phyloP scores from a whole-genome alignment of 2,888 invertebrate species.

The Aspidiotus rigidus region DNA sequence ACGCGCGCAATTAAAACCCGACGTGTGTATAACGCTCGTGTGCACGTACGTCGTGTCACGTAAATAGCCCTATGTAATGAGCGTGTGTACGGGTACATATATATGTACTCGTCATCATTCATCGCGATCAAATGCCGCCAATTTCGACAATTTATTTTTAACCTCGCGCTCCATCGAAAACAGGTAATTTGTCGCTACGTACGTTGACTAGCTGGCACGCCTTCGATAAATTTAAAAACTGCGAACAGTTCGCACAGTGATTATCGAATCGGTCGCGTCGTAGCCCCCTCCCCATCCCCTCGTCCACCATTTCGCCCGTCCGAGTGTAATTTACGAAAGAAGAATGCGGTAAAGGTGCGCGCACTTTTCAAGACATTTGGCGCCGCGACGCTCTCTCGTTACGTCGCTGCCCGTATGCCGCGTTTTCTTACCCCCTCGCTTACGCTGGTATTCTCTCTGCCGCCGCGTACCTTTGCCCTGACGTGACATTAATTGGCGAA shows the following conservation, averaged over 20 bases:
- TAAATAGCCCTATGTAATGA: too few relatives aligned
- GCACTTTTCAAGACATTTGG: slow-evolving; percentile 25
- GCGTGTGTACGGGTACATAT: too few relatives aligned
- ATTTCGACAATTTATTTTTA: slow-evolving; percentile 29
- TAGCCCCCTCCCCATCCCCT: slow-evolving; percentile 9
- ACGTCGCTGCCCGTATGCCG: slow-evolving; percentile 12
- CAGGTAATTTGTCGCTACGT: slow-evolving; percentile 31
- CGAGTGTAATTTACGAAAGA: too few relatives aligned
- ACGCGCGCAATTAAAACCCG: too few relatives aligned
- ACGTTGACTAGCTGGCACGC: slow-evolving; percentile 17
- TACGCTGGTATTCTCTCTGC: not conserved
- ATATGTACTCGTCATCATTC: not conserved
- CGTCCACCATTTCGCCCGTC: too few relatives aligned
- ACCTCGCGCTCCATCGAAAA: slow-evolving; percentile 29
- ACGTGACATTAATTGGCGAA: slow-evolving; percentile 32
- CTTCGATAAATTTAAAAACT: slow-evolving; percentile 21
- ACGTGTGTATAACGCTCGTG: too few relatives aligned
- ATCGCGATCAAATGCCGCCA: slow-evolving; percentile 21
- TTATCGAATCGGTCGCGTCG: slow-evolving; percentile 15
- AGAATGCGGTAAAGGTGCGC: slow-evolving; percentile 26
- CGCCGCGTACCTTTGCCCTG: not conserved
- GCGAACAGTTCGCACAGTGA: slow-evolving; percentile 6
- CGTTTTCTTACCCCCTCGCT: slow-evolving; percentile 13
- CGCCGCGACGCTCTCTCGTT: slow-evolving; percentile 27
- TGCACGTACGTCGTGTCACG: too few relatives aligned